Evolutionary conservation across 2,797 vertebrate genomes (phyloP), one percentile per base, ranked within the genome.

Genomic region (Gobio occitaniae): DNA sequence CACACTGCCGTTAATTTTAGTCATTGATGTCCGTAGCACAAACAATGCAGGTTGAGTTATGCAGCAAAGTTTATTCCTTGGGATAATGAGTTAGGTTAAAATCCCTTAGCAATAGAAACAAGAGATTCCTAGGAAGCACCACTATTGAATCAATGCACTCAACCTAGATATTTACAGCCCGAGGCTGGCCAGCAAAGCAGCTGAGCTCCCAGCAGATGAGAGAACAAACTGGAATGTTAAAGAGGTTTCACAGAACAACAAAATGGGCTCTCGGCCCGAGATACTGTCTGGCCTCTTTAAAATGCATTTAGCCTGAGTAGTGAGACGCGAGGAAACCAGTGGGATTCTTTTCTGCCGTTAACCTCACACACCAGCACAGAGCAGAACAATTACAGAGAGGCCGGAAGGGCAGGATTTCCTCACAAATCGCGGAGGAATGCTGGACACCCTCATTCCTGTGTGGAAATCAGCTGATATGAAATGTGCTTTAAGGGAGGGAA

Each of bases 321-420:
- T 41, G 68, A 80, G 78, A 69, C 70, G 65, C 59, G n/a, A 81
- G 29, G 25, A 74, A 75, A 82, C 59, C 77, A 86, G 79, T 29
- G 65, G 63, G 79, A 52, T 68, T 56, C 44, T 79, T 69, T 87
- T 87, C 52, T 21, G 79, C 21, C 15, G 29, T 82, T 19, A 61
- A 59, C 80, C 79, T 76, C 77, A 10, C 80, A 74, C 78, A 59
- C 76, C n/a, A 48, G 71, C 48, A 36, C 74, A 5, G 29, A 41
- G 63, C 69, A 86, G 81, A 89, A 89, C 87, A 88, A 88, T 87
- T 85, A 50, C 44, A 79, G 12, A 47, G 80, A 84, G 74, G 25
- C 86, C 78, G 84, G 87, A 87, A 88, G 87, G 86, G 87, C 69
- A 87, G 87, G 86, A 87, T 88, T 90, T 90, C 87, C 89, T 88